Evolutionary conservation across 2,888 invertebrate species (phyloP).

Genomic region (Nephrotoma appendiculata): DNA sequence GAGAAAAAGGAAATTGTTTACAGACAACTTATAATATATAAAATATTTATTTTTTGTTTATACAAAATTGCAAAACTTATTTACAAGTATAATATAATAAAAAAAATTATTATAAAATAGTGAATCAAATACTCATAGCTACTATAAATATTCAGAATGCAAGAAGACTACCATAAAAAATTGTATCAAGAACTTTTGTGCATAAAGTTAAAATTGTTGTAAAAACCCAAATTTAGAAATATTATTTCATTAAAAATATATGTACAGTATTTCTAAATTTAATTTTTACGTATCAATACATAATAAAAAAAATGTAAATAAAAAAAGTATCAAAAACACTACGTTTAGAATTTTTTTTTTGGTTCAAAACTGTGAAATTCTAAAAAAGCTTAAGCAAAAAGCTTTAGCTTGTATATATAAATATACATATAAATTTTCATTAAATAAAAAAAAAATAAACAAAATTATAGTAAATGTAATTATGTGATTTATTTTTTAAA

Average conservation of each 20-base stretch:
- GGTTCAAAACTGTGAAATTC: not conserved
- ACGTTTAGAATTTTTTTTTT: not conserved
- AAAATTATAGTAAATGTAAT: not conserved
- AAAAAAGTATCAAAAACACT: not conserved
- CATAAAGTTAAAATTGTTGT: not conserved
- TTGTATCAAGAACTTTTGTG: not conserved
- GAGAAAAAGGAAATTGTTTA: not conserved
- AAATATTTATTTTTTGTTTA: not conserved
- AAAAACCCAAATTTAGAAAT: not conserved
- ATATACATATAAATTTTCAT: not conserved
- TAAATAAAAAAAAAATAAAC: not conserved
- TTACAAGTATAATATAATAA: not conserved
- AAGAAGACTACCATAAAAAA: not conserved
- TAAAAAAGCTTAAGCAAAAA: slow-evolving; percentile 5
- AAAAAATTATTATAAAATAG: not conserved
- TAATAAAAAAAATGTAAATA: not conserved
- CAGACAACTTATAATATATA: not conserved
- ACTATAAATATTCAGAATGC: not conserved
- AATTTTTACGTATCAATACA: not conserved
- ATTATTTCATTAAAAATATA: not conserved
- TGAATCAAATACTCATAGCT: not conserved
- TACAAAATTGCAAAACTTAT: not conserved
- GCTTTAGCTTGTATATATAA: slow-evolving; percentile 2
- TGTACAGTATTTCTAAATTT: not conserved
- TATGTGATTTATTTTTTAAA: not conserved